These are phyloP conservation scores for Tetragonisca angustula DNA, from an alignment of 2,888 invertebrate genomes.

Conservation along the genomic window DNA sequence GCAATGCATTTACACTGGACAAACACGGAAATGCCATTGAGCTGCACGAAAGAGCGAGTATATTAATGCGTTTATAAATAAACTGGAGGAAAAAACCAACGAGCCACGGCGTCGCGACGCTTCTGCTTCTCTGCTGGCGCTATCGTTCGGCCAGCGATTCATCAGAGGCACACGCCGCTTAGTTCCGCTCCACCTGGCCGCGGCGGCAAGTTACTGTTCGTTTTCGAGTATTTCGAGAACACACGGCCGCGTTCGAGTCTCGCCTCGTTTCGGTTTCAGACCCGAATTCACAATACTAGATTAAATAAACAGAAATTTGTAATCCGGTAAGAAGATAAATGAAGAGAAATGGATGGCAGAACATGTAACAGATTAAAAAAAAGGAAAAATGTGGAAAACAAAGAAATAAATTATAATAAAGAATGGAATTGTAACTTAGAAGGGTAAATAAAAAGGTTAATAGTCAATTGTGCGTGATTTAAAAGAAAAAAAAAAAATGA, in stretches of 20 bases:
- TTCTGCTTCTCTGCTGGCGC: slow-evolving; percentile 26
- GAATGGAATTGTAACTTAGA: neutral
- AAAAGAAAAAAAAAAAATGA: neutral
- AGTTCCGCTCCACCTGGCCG: slow-evolving; percentile 44
- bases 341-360: neutral
- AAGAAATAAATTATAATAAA: neutral
- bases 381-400: neutral
- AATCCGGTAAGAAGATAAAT: neutral
- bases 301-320: neutral
- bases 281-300: neutral
- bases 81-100: slow-evolving; percentile 76
- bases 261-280: neutral
- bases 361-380: neutral
- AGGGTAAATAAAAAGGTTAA: neutral
- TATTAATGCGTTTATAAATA: slow-evolving; percentile 81
- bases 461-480: neutral
- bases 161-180: slow-evolving; percentile 36
- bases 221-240: slow-evolving; percentile 52
- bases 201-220: slow-evolving; percentile 35
- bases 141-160: slow-evolving; percentile 30
- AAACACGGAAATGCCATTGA: slow-evolving; percentile 73
- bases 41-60: slow-evolving; percentile 66
- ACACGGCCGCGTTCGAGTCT: slow-evolving; percentile 7
- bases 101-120: slow-evolving; percentile 78
- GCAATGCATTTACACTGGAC: neutral